Evolutionary conservation across 1,140 invertebrate genomes (phyloP), one percentile per base, ranked within the genome.

Genomic region (Cylas formicarius): DNA sequence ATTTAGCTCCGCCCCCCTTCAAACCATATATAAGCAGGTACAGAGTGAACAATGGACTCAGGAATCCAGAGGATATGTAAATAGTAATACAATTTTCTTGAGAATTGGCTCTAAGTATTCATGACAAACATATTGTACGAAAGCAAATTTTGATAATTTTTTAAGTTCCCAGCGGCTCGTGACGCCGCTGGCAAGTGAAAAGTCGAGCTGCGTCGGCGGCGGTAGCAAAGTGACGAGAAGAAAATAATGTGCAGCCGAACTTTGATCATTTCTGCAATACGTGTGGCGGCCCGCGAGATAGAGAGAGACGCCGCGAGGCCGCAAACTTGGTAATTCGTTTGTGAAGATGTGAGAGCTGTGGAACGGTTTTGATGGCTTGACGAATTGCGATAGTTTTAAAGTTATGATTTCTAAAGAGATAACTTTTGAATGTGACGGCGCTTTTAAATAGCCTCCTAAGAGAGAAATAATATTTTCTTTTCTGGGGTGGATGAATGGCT

Each of bases 241-340:
- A 34, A 34, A 34, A 34, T 34, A 34, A 34, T 34, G 32, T 19
- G 17, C 32, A 34, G 17, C 32, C 13, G 3, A 34, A 34, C 32
- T 34, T 34, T 34, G 32, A 34, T 34, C 32, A 34, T 34, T 34
- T 34, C 13, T 34, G 32, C 32, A 18, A 18, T 34, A 34, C 32
- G 32, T 34, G 32, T 34, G 4, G 16, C 20, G n/a, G 32, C 32
- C 32, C 17, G 32, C 13, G 32, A 19, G 11, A 18, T 18, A 18
- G 32, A 34, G 20, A 34, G 16, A 14, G 32, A 34, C 32, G 20
- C 7, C 4, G 5, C 13, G 32, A 13, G 17, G 32, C n/a, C 32
- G 7, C 11, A 3, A 34, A 14, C 32, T 13, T 19, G 4, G 32
- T 34, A 35, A 18, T 35, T 35, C 33, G 2, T 8, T 35, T 35